phyloP scores from a whole-genome alignment of 1,140 invertebrate genomes.

The Cotesia glomerata region DNA sequence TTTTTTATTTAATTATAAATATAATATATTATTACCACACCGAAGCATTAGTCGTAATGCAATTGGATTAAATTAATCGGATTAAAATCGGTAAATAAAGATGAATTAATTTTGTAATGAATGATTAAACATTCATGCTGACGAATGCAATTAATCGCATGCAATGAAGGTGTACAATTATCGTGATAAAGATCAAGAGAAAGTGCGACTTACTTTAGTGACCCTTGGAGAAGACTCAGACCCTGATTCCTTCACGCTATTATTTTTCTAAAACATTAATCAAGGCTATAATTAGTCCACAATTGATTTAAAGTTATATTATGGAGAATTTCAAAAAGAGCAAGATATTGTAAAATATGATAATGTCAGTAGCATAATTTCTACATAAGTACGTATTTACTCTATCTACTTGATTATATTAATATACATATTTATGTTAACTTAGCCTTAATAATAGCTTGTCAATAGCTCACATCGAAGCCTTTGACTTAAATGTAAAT shows the following conservation, averaged over 20 bases:
- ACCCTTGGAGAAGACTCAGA: slow-evolving; percentile 5
- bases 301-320: background rate
- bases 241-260: background rate
- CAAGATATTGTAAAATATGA: background rate
- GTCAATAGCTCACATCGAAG: no score
- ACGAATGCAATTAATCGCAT: background rate
- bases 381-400: no score
- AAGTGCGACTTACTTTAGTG: slow-evolving; percentile 2
- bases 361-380: no score
- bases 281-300: background rate
- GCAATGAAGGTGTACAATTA: background rate
- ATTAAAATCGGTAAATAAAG: background rate
- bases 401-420: no score
- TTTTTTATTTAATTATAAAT: no score
- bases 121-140: background rate
- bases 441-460: no score
- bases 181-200: background rate
- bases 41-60: slow-evolving; percentile 10
- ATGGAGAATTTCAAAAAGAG: background rate
- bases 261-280: slow-evolving; percentile 1
- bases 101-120: background rate
- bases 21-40: background rate
- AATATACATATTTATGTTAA: no score
- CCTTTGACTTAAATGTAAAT: no score
- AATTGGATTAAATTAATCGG: background rate